phyloP scores from a whole-genome alignment of 2,888 invertebrate genomes.

The Nephrotoma guestfalica region DNA sequence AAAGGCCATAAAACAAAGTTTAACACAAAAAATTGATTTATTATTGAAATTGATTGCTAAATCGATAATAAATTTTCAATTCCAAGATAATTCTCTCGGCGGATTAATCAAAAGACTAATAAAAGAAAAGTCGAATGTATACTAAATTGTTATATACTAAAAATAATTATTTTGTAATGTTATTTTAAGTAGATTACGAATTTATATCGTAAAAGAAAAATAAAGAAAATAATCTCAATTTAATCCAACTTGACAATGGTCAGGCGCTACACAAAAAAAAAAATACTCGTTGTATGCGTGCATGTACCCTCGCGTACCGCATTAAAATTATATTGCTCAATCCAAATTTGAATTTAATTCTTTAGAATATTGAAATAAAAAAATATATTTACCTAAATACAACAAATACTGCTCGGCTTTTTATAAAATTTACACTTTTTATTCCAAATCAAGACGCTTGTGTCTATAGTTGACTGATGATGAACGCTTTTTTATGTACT shows the following conservation, averaged over 20 bases:
- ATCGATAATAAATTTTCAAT: not conserved
- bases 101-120: not conserved
- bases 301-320: not conserved
- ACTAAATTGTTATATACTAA: not conserved
- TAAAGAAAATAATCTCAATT: not conserved
- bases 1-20: not conserved
- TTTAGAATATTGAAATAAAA: too few relatives aligned
- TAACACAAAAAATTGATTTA: too few relatives aligned
- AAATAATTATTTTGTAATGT: not conserved
- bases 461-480: not conserved
- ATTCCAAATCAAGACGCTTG: not conserved
- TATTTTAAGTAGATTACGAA: not conserved
- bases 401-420: not conserved
- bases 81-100: not conserved
- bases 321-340: not conserved
- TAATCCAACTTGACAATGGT: not conserved
- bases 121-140: not conserved
- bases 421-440: not conserved
- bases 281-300: too few relatives aligned
- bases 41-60: not conserved
- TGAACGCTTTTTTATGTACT: not conserved
- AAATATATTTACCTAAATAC: not conserved
- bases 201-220: not conserved
- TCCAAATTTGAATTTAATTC: not conserved
- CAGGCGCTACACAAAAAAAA: not conserved